Evolutionary conservation across 2,797 vertebrate species (phyloP), one percentile per base, ranked within the genome.

Genomic region (Hypotaenidia okinawae): DNA sequence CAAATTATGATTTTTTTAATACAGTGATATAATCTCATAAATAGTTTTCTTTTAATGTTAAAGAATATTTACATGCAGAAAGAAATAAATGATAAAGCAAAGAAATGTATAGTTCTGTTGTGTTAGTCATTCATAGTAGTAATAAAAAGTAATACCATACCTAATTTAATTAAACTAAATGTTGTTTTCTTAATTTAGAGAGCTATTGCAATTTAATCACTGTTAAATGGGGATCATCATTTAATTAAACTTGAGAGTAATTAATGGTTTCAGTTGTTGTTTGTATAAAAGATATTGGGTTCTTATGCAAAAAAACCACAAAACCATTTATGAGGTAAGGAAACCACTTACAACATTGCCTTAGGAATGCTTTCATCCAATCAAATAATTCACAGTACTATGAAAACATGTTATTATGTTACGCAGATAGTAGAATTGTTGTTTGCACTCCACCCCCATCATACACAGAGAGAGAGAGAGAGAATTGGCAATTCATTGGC

Each of bases 211-310:
- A 96, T 97, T 94, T 95, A 97, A 96, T 97, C 82, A 90, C 80
- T 93, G 74, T 70, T 97, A 96, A 97, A 95, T 85, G 25, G 35
- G 59, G 54, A 96, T 91, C 8, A 94, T 92, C 6, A 21, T 93
- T 97, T 97, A 97, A 97, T 97, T 97, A 96, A 97, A 97, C 96
- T 69, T 83, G 61, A 96, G 87, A 70, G 64, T 97, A 97, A 97
- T 96, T 96, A 96, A 95, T 95, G 88, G 85, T 90, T 95, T 91
- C 64, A 80, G 81, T 95, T 96, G 72, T 94, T 97, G 67, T 97
- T 96, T 97, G 69, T 91, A 86, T 92, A 84, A 94, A 97, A 95
- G 45, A 92, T 55, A 13, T 32, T 92, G 76, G 47, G 11, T 96
- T 95, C 96, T 94, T 55, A 57, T 7, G 4, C 19, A 72, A 92